These are phyloP conservation scores for Nycticryphes semicollaris DNA, from an alignment of 2,113 vertebrate species.

Conservation along the genomic window DNA sequence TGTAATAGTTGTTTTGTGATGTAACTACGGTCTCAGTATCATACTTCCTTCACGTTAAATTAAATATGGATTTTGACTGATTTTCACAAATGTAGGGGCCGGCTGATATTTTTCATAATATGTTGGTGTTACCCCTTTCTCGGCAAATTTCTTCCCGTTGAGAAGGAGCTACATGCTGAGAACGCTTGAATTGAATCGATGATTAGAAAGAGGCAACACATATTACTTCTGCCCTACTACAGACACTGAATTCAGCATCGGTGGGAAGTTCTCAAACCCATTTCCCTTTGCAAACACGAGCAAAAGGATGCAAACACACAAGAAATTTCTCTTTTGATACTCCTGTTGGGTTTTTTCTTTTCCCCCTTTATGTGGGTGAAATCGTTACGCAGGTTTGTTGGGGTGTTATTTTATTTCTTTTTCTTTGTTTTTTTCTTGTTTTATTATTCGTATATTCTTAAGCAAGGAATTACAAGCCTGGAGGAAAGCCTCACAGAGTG, in stretches of 20 bases:
- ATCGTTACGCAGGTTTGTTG: not conserved
- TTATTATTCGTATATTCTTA: not conserved
- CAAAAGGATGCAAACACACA: not conserved
- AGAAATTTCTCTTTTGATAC: not conserved
- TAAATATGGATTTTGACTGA: constrained; percentile 31
- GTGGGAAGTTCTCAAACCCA: constrained; percentile 29
- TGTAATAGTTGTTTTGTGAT: not conserved
- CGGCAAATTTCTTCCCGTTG: constrained; percentile 23
- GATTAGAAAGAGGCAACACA: not conserved
- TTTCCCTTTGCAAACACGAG: constrained; percentile 22
- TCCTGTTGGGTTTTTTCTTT: not conserved
- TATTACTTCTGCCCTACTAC: constrained; percentile 30
- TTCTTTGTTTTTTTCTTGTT: not conserved
- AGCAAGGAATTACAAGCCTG: not conserved
- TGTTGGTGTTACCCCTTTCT: constrained; percentile 21
- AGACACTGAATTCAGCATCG: not conserved
- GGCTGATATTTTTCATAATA: not conserved
- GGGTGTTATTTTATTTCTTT: not conserved
- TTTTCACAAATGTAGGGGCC: not conserved
- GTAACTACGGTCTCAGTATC: not conserved
- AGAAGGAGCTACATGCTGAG: constrained; percentile 41
- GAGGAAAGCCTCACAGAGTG: not conserved
- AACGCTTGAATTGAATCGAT: constrained; percentile 20
- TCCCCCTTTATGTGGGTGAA: not conserved
- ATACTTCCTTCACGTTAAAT: not conserved